Base-by-base conservation (phyloP, 2,888 invertebrate species). In the Amiota minor region DNA sequence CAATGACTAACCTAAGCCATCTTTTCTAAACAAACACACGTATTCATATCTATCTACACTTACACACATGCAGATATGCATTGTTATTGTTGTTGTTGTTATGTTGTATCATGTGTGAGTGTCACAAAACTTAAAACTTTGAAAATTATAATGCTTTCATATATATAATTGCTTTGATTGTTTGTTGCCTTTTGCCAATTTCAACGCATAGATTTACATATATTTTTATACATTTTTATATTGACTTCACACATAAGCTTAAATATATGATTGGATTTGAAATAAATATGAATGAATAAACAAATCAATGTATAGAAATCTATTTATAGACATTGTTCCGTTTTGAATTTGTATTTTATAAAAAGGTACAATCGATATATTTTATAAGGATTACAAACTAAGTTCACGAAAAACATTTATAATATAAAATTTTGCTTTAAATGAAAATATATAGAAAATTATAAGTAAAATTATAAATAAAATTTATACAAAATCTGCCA, bases 1-100 rank as follows among this genome's bases (percentile, higher is more conserved):
- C 79, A 79, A 77, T 9, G n/a, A 47, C 67, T 10, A 45, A 49
- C 49, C 18, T 16, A 67, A 35, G 45, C n/a, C 18, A 47, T 10
- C 23, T 3, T 9, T 12, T 12, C 68, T 49, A 49, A 16, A 16
- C 23, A n/a, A 2, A 20, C 62, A 50, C 61, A 45, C 61, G 20
- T 73, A 70, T 56, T 55, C 80, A 69, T 16, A 62, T 45, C 45
- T 53, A 35, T 46, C 11, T 12, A 59, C 23, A 68, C 23, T 55
- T 53, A 59, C 23, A 20, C 20, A 61, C 35, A 9, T 59, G 55
- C 49, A 2, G 23, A 23, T 23, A 35, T 4, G 35, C 35, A 35
- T 35, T 35, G 6, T 8, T 35, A 35, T 35, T 35, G 35, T 35
- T 59, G 56, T 56, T 56, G 16, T 56, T 35, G n/a, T 56, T n/a